Evolutionary conservation across 2,797 vertebrate genomes (phyloP).

Genomic region (Odontamblyopus rebecca): DNA sequence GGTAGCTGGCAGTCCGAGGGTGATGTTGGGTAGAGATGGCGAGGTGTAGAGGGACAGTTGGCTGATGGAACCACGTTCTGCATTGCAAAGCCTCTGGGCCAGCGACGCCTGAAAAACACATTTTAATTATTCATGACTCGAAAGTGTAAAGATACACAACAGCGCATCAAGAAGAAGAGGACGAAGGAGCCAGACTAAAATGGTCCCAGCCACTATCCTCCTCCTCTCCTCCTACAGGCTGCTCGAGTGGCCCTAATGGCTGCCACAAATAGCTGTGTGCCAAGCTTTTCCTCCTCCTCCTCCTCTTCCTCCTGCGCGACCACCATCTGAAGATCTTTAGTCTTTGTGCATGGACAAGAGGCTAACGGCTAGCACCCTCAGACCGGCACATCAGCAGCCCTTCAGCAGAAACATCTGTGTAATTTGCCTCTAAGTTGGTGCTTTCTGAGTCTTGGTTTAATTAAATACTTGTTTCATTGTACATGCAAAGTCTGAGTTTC

Average conservation of each 20-base stretch:
- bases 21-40: conserved; percentile 97
- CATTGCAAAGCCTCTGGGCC: conserved; percentile 87
- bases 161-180: conserved; percentile 4
- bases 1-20: conserved; percentile 90
- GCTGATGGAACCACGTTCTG: conserved; percentile 81
- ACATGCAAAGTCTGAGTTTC: too few relatives aligned
- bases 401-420: too few relatives aligned
- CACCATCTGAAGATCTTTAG: conserved; percentile 34
- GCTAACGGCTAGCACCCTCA: conserved; percentile 32
- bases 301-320: conserved; percentile 34
- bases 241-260: conserved; percentile 55
- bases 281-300: conserved; percentile 14
- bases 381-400: neutral
- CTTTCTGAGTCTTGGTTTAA: too few relatives aligned
- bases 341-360: conserved; percentile 8
- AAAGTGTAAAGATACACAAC: conserved; percentile 12
- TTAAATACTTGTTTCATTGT: too few relatives aligned
- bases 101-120: conserved; percentile 72
- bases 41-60: conserved; percentile 96
- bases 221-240: conserved; percentile 51
- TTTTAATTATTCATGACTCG: conserved; percentile 45
- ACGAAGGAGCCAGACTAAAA: conserved; percentile 8
- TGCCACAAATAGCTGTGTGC: conserved; percentile 50
- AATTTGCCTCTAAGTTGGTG: too few relatives aligned
- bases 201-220: conserved; percentile 39